phyloP scores from a whole-genome alignment of 2,113 vertebrate genomes.

The Chaetodon trifascialis region DNA sequence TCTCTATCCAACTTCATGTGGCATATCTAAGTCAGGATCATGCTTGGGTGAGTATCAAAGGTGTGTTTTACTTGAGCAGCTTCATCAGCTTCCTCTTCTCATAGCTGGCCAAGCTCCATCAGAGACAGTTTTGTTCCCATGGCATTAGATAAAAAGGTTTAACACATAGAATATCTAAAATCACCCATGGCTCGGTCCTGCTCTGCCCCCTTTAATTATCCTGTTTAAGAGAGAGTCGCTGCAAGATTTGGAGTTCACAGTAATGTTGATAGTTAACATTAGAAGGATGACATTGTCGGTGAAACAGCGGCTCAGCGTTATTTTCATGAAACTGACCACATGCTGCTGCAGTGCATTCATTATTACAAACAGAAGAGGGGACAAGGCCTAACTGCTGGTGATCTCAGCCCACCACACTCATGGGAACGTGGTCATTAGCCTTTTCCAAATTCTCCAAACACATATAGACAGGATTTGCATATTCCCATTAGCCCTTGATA shows the following conservation, averaged over 20 bases:
- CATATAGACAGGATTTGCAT: constrained; percentile 47
- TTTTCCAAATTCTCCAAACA: constrained; percentile 49
- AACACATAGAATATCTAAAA: constrained; percentile 48
- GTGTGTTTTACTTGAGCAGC: constrained; percentile 32
- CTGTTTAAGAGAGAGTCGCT: not conserved
- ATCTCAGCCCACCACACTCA: constrained; percentile 1
- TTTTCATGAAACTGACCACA: constrained; percentile 16
- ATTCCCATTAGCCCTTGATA: constrained; percentile 24
- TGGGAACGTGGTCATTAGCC: constrained; percentile 50
- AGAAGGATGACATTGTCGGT: constrained; percentile 5
- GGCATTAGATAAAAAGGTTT: constrained; percentile 51
- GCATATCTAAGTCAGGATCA: constrained; percentile 30
- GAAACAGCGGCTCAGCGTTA: constrained; percentile 2
- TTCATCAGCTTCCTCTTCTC: constrained; percentile 43
- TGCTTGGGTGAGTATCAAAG: constrained; percentile 28
- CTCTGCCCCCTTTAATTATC: constrained; percentile 33
- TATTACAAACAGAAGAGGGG: constrained; percentile 1
- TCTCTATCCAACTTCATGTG: constrained; percentile 39
- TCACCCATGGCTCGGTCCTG: constrained; percentile 15
- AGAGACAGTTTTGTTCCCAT: constrained; percentile 39
- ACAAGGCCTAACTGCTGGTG: not conserved
- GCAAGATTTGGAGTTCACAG: not conserved
- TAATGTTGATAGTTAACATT: not conserved
- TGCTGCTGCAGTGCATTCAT: constrained; percentile 13
- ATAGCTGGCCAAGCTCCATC: constrained; percentile 43